phyloP scores from a whole-genome alignment of 2,888 invertebrate genomes.

The Hipparchia semele region DNA sequence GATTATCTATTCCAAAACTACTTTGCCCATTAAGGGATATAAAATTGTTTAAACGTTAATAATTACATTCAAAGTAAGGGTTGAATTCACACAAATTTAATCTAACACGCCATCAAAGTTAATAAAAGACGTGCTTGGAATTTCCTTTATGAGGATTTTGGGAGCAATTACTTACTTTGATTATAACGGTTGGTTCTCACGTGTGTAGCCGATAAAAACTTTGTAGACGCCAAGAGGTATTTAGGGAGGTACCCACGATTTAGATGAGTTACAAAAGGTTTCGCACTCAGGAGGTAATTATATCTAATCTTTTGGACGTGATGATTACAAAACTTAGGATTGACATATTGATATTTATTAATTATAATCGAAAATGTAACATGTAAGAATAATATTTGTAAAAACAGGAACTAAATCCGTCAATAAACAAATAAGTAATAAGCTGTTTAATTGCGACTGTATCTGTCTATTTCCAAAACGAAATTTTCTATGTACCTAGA shows the following conservation, averaged over 20 bases:
- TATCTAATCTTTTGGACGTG: too few species aligned
- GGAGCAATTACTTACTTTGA: constrained; percentile 51
- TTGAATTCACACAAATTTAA: constrained; percentile 38
- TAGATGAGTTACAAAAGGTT: too few species aligned
- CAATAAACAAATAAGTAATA: too few species aligned
- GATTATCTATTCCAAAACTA: neutral
- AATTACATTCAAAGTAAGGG: constrained; percentile 19
- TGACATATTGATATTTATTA: too few species aligned
- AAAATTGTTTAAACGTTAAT: constrained; percentile 20
- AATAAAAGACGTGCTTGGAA: constrained; percentile 45
- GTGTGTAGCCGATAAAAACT: constrained; percentile 74
- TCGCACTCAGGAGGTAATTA: too few species aligned
- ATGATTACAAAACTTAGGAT: too few species aligned
- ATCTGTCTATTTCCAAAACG: too few species aligned
- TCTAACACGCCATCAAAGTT: constrained; percentile 43
- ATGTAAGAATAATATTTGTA: too few species aligned
- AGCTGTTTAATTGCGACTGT: too few species aligned
- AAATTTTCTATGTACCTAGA: too few species aligned
- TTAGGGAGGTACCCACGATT: neutral
- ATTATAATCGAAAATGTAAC: too few species aligned
- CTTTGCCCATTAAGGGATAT: constrained; percentile 10
- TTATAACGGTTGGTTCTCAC: constrained; percentile 63
- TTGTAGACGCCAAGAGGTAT: constrained; percentile 56
- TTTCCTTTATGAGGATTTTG: constrained; percentile 52
- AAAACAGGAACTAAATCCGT: too few species aligned